These are phyloP conservation scores for Tamias sibiricus DNA, from an alignment of 2,113 vertebrate species.

Conservation along the genomic window DNA sequence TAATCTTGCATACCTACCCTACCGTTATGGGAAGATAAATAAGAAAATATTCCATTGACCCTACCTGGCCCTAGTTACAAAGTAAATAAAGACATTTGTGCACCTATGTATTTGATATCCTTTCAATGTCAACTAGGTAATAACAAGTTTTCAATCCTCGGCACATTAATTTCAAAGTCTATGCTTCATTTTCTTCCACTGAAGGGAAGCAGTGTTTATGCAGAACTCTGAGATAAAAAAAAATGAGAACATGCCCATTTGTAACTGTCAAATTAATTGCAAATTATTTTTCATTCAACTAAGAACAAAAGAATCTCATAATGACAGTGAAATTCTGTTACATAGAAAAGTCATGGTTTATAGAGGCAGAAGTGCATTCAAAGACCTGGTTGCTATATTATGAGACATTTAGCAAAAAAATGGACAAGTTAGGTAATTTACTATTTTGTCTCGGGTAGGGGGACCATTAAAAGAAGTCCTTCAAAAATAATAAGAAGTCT, in stretches of 20 bases:
- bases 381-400: background rate
- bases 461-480: background rate
- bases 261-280: slow-evolving; percentile 73
- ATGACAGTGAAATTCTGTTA: slow-evolving; percentile 36
- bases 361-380: slow-evolving; percentile 42
- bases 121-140: background rate
- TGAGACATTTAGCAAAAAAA: slow-evolving; percentile 51
- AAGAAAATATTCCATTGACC: background rate
- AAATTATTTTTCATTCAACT: slow-evolving; percentile 72
- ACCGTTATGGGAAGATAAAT: background rate
- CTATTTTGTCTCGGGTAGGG: background rate
- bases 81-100: background rate
- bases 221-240: slow-evolving; percentile 58
- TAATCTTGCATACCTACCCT: background rate
- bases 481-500: slow-evolving; percentile 18
- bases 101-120: background rate
- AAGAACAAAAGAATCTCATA: slow-evolving; percentile 55
- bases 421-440: background rate
- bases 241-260: slow-evolving; percentile 69
- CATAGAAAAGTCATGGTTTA: slow-evolving; percentile 20
- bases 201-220: slow-evolving; percentile 62
- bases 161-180: slow-evolving; percentile 49
- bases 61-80: background rate
- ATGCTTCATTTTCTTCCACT: slow-evolving; percentile 43
- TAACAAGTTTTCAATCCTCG: background rate